A percentile compares a stretch with the other conserved stretches of the same genome.
phyloP scores from a whole-genome alignment of 2,797 vertebrate genomes.

The Pangasius krempfi region DNA sequence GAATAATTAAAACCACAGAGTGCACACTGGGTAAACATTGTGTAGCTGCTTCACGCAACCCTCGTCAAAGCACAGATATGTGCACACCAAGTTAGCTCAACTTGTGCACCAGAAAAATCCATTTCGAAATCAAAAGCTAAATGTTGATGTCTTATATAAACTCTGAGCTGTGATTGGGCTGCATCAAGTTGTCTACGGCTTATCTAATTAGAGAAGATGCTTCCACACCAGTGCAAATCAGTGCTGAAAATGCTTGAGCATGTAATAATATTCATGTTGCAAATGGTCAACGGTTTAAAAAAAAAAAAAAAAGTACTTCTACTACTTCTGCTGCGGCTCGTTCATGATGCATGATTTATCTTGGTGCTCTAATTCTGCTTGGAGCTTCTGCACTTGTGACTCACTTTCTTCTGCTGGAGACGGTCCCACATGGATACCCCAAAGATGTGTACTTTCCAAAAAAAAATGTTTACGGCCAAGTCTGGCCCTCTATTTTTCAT shows the following conservation, averaged over 20 bases:
- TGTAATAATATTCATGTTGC: background rate
- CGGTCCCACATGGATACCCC: background rate
- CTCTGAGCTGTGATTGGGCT: background rate
- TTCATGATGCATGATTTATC: background rate
- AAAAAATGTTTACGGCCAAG: background rate
- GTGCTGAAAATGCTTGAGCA: background rate
- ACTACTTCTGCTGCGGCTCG: background rate
- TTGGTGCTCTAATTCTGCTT: background rate
- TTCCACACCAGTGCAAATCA: background rate
- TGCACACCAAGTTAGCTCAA: background rate
- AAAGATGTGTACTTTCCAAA: background rate
- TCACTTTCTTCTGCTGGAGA: constrained; percentile 19
- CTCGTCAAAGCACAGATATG: background rate
- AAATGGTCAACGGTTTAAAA: background rate
- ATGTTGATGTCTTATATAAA: background rate
- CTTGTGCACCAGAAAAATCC: background rate
- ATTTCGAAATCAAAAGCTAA: background rate
- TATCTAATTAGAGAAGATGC: background rate
- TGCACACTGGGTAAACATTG: constrained; percentile 34
- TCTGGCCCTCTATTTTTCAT: constrained; percentile 6
- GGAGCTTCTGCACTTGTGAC: background rate
- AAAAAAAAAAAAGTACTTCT: background rate
- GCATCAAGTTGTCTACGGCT: background rate
- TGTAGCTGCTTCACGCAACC: constrained; percentile 8
- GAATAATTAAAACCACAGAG: constrained; percentile 42